Conservation (phyloP, 1,140 invertebrate genomes). For the Brachionus angularis region DNA sequence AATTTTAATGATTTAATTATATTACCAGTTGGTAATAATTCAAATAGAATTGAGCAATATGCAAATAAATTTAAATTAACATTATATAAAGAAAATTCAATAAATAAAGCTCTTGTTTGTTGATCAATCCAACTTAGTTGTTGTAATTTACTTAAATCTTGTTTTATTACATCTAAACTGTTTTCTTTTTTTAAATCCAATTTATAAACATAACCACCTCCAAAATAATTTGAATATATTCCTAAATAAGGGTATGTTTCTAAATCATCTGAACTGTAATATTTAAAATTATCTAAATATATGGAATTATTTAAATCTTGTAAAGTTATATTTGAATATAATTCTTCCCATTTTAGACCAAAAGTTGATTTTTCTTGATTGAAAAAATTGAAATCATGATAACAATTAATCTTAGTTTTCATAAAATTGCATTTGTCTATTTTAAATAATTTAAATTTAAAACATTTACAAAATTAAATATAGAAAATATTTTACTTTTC, state of each 20-base stretch:
- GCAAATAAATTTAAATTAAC: too few species aligned
- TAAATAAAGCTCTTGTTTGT: slow-evolving; percentile 61
- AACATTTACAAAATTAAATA: slow-evolving; percentile 47
- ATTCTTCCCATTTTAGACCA: too few species aligned
- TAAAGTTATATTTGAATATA: too few species aligned
- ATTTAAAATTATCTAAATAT: too few species aligned
- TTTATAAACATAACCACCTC: slow-evolving; percentile 62
- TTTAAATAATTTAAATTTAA: not conserved
- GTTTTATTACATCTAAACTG: slow-evolving; percentile 50
- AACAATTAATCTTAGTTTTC: not conserved
- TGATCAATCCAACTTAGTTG: slow-evolving; percentile 61
- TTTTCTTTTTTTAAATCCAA: slow-evolving; percentile 54
- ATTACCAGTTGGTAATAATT: too few species aligned
- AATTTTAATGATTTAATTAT: too few species aligned
- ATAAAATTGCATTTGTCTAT: not conserved
- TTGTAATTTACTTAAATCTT: slow-evolving; percentile 60
- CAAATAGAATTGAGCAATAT: too few species aligned
- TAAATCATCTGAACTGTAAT: too few species aligned
- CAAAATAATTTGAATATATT: too few species aligned
- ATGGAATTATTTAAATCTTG: too few species aligned
- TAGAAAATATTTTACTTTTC: too few species aligned
- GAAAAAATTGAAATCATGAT: not conserved
- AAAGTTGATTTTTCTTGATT: slow-evolving; percentile 38
- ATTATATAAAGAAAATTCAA: slow-evolving; percentile 64
- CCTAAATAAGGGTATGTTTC: too few species aligned